Conservation (phyloP, 1,140 invertebrate genomes). For the Trachelipus rathkii region DNA sequence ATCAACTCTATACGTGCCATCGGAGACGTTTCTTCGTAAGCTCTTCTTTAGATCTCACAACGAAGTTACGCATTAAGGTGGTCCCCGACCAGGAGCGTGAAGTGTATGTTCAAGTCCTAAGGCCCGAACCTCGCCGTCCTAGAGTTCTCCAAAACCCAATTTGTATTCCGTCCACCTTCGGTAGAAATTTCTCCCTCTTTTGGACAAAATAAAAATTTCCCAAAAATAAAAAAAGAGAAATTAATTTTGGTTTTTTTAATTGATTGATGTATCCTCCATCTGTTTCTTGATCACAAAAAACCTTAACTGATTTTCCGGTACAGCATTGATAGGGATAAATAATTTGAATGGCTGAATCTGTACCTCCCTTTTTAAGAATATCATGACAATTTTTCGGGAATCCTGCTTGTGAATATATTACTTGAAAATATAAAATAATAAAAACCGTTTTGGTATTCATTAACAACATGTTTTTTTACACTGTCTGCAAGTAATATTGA, state of each 20-base stretch:
- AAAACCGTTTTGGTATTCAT: too few relatives aligned
- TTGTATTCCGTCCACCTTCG: slow-evolving; percentile 61
- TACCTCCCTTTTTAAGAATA: background rate
- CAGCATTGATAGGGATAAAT: background rate
- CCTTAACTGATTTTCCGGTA: slow-evolving; percentile 38
- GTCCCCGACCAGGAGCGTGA: slow-evolving; percentile 51
- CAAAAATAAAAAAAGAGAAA: too few relatives aligned
- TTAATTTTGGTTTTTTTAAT: too few relatives aligned
- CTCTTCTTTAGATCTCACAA: background rate
- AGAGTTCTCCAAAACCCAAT: slow-evolving; percentile 58
- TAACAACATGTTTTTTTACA: too few relatives aligned
- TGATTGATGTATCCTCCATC: slow-evolving; percentile 53
- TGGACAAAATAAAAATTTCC: slow-evolving; percentile 53
- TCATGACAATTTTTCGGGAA: background rate
- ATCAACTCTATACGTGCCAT: too few relatives aligned
- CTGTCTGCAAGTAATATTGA: too few relatives aligned
- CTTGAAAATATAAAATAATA: too few relatives aligned
- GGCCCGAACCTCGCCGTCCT: slow-evolving; percentile 62
- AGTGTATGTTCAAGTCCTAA: slow-evolving; percentile 62
- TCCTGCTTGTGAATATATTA: too few relatives aligned
- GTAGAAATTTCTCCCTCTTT: slow-evolving; percentile 56
- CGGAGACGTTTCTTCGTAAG: background rate
- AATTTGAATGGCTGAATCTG: background rate
- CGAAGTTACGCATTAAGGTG: background rate
- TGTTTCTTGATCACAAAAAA: slow-evolving; percentile 53